phyloP scores from a whole-genome alignment of 1,140 invertebrate genomes.

The Lerema accius region DNA sequence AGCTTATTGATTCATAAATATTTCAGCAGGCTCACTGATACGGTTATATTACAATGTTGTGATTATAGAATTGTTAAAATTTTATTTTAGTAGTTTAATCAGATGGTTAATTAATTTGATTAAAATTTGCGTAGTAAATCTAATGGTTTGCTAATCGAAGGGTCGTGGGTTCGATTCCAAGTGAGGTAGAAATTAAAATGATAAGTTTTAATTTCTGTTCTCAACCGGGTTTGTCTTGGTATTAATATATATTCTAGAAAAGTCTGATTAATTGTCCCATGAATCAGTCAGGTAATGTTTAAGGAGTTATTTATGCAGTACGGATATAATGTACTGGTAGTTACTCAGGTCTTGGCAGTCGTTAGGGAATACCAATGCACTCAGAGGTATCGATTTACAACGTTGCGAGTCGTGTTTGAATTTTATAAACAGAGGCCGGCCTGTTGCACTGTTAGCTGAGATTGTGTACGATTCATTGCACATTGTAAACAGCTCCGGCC shows the following conservation, averaged over 20 bases:
- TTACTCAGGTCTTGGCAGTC: conserved; percentile 29
- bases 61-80: no score
- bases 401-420: conserved; percentile 27
- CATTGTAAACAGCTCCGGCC: conserved; percentile 30
- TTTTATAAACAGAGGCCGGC: conserved; percentile 27
- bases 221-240: no score
- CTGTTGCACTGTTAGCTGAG: conserved; percentile 28
- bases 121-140: no score
- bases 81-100: no score
- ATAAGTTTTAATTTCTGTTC: no score
- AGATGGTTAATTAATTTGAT: no score
- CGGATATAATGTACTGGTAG: conserved; percentile 17
- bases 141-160: no score
- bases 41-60: no score
- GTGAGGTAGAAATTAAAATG: no score
- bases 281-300: conserved; percentile 23
- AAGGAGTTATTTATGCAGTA: conserved; percentile 25
- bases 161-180: no score
- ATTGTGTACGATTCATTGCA: conserved; percentile 31
- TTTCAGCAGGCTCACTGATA: not conserved
- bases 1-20: conserved; percentile 9
- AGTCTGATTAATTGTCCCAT: not conserved
- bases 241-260: not conserved
- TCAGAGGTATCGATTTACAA: conserved; percentile 28
- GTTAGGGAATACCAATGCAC: conserved; percentile 31